Evolutionary conservation across 2,797 vertebrate genomes (phyloP).

Genomic region (Oreochromis grahami): DNA sequence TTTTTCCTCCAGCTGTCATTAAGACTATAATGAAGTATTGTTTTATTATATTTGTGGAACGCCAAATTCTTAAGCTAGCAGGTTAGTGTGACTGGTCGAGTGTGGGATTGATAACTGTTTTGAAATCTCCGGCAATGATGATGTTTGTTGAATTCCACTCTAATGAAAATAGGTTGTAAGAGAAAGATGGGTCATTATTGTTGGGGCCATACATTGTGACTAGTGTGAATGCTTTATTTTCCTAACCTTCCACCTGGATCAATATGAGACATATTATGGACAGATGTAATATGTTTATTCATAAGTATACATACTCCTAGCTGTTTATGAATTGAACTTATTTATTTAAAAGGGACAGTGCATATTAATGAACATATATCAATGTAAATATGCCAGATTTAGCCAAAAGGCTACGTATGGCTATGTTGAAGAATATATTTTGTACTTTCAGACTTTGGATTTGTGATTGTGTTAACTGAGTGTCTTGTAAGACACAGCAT

Average conservation of each 20-base stretch:
- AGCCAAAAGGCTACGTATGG: no score
- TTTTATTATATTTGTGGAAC: neutral
- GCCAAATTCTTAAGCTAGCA: neutral
- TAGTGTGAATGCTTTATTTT: neutral
- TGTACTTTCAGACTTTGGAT: no score
- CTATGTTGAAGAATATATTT: no score
- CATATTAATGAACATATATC: no score
- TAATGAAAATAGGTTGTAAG: neutral
- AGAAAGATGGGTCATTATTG: neutral
- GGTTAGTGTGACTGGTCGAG: neutral
- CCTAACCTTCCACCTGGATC: neutral
- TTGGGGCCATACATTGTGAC: neutral
- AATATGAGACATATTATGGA: neutral
- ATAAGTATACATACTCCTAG: no score
- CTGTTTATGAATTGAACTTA: no score
- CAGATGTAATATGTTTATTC: no score
- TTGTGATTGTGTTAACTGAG: no score
- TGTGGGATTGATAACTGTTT: neutral
- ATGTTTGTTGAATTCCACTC: neutral
- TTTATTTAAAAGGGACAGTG: no score
- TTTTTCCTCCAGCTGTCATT: neutral
- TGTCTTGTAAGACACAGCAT: no score
- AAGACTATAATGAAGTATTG: neutral
- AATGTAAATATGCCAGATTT: no score
- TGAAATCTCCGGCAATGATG: neutral